Percentiles rank a stretch among this genome's conserved stretches.
phyloP scores from a whole-genome alignment of 2,113 vertebrate genomes.

The Notothenia rossii region DNA sequence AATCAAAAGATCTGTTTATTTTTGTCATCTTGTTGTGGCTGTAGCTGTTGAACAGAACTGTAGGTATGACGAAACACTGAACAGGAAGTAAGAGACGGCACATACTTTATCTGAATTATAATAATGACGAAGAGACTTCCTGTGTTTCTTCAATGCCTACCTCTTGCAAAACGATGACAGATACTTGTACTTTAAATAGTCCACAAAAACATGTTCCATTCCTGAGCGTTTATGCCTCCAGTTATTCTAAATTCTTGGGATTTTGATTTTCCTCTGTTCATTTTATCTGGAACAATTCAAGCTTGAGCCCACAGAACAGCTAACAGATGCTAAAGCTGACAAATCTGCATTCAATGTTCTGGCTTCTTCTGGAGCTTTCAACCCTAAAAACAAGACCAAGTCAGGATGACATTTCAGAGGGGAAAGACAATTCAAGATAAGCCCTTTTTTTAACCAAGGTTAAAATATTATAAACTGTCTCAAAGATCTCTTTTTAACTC shows the following conservation, averaged over 20 bases:
- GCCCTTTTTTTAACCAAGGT: too few species aligned
- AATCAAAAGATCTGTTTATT: background rate
- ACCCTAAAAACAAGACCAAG: background rate
- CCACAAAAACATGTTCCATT: too few species aligned
- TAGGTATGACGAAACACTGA: conserved; percentile 47
- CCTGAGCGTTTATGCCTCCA: too few species aligned
- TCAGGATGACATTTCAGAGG: too few species aligned
- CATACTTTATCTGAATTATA: conserved; percentile 21
- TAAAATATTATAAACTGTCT: too few species aligned
- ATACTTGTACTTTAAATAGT: background rate
- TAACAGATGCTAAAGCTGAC: background rate
- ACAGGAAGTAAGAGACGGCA: conserved; percentile 34
- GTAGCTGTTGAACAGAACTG: conserved; percentile 22
- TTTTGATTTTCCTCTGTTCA: too few species aligned
- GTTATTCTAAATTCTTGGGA: too few species aligned
- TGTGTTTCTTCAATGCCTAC: background rate
- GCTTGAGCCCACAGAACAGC: background rate
- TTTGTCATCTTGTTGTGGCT: background rate
- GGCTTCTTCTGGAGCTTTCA: background rate
- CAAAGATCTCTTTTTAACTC: too few species aligned
- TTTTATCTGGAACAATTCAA: too few species aligned
- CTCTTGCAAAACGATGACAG: background rate
- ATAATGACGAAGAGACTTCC: conserved; percentile 7
- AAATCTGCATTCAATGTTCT: background rate
- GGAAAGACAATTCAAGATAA: too few species aligned